These are phyloP conservation scores for Xenus cinereus DNA, from an alignment of 2,113 vertebrate genomes.

Conservation along the genomic window DNA sequence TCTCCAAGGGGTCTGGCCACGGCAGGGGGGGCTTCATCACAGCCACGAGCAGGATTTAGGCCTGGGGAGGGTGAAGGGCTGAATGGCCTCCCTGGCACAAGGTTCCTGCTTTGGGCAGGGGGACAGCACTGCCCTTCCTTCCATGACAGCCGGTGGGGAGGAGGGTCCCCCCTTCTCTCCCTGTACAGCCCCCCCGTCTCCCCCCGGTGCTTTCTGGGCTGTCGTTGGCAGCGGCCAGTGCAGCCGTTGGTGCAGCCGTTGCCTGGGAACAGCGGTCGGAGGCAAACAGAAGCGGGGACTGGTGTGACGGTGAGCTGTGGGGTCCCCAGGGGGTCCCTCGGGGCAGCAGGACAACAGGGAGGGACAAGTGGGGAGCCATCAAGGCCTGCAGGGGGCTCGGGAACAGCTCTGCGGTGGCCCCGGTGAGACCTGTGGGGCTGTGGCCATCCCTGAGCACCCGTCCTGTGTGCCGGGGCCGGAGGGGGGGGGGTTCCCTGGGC, in stretches of 20 bases:
- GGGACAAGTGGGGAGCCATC: neutral
- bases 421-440: accelerated
- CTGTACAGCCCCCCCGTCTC: no score
- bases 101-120: neutral
- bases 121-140: neutral
- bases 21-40: neutral
- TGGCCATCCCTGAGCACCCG: neutral
- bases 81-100: accelerated
- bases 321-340: neutral
- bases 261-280: constrained; percentile 46
- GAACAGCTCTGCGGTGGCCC: neutral
- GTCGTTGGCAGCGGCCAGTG: neutral
- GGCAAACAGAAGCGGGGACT: constrained; percentile 29
- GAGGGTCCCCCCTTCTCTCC: no score
- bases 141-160: neutral
- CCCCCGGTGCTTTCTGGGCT: neutral
- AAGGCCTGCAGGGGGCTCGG: neutral
- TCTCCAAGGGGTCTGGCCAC: accelerated
- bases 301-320: neutral
- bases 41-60: neutral
- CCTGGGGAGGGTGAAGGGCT: neutral
- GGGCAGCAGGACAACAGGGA: neutral
- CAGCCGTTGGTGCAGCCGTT: constrained; percentile 12
- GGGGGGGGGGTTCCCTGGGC: neutral
- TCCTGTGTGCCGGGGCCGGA: neutral